Base-by-base conservation (phyloP, 2,797 vertebrate species). In the Mareca penelope region DNA sequence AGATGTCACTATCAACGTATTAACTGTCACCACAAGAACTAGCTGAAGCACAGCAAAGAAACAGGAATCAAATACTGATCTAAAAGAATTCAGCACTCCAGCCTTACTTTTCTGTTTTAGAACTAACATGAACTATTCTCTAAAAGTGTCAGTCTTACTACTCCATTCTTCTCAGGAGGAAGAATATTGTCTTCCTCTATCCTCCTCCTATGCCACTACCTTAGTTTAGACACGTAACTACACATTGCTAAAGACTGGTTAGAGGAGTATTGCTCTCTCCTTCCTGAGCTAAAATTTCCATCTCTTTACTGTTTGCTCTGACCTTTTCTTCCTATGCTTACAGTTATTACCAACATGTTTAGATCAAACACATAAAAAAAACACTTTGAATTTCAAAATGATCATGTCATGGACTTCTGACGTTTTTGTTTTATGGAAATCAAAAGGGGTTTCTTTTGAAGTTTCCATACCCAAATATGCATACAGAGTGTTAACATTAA, bases 171-270 rank as follows among this genome's bases (percentile, higher is more conserved):
- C 10, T 21, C n/a, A 7, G 12, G 16, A 80, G 19, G 26, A 50
- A 14, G 56, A 79, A 37, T 5, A 39, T 18, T 10, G 10, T 75
- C 52, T 37, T 79, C 22, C 42, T 24, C 29, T 29, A 12, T 8
- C 19, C 75, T 55, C 46, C 33, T 72, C 46, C 6, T 16, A 23
- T 29, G n/a, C 12, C 0, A 1, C 17, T 29, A 12, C 19, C 29
- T 13, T 6, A 2, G 6, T 6, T 48, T 5, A 28, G 44, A 35
- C 18, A 60, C 10, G 4, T n/a, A 12, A 40, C 8, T 35, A 10
- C 3, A 0, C 4, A 13, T 52, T 70, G 29, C 42, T 57, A 8
- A 24, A 9, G 14, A 15, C 1, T 4, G 1, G 42, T n/a, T 11
- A 65, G 44, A 59, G 7, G 24, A 65, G 21, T 31, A 53, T 35